Conservation (phyloP, 2,888 invertebrate species). For the Homarus gammarus region DNA sequence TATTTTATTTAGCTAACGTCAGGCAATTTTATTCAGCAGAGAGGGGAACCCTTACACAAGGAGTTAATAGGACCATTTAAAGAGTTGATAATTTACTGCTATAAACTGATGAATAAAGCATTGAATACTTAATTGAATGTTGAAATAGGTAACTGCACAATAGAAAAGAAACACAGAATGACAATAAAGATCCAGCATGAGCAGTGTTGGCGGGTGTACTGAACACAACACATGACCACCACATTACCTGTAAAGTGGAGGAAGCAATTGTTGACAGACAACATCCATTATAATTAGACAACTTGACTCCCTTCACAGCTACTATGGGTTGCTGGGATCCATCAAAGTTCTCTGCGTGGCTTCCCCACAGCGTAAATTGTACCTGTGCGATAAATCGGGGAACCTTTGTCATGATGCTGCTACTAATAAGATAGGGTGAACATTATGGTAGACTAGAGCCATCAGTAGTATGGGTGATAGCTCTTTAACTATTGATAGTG, state of each 20-base stretch:
- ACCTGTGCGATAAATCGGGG: conserved; percentile 27
- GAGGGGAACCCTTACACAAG: too few relatives aligned
- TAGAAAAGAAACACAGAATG: background rate
- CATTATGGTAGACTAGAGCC: background rate
- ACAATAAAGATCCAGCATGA: background rate
- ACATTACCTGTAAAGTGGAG: conserved; percentile 80
- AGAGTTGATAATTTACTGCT: too few relatives aligned
- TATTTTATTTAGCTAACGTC: too few relatives aligned
- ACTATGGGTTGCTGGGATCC: conserved; percentile 88
- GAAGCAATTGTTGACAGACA: conserved; percentile 76
- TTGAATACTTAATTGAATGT: too few relatives aligned
- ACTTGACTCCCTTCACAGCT: conserved; percentile 89
- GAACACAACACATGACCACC: too few relatives aligned
- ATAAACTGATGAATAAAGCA: too few relatives aligned
- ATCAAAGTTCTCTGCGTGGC: conserved; percentile 91
- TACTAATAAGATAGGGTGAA: background rate
- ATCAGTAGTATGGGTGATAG: background rate
- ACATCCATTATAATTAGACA: conserved; percentile 93
- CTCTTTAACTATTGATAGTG: too few relatives aligned
- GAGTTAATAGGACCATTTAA: too few relatives aligned
- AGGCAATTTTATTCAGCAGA: too few relatives aligned
- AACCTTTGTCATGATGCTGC: too few relatives aligned
- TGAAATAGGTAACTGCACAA: background rate
- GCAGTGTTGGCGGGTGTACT: too few relatives aligned
- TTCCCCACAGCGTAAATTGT: conserved; percentile 95